Conservation (phyloP, 2,113 vertebrate genomes). For the Podarcis raffonei region DNA sequence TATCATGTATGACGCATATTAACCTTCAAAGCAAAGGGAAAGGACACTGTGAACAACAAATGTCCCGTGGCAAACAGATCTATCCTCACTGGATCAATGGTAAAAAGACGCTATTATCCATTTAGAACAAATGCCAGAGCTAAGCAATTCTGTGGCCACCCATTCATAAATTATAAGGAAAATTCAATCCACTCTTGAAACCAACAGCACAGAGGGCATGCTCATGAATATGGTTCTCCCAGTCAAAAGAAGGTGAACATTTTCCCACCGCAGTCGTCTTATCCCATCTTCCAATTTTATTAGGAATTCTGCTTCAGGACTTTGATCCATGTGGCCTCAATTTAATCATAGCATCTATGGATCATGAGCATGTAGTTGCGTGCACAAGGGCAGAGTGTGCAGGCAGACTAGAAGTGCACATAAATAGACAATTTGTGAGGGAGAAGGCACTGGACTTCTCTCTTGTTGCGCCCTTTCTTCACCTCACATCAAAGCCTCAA, state of each 20-base stretch:
- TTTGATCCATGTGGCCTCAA: no score
- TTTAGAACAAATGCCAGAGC: neutral
- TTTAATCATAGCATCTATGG: neutral
- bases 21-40: neutral
- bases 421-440: neutral
- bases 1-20: neutral
- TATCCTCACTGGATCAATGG: neutral
- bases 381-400: neutral
- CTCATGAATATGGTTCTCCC: neutral
- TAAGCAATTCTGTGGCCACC: neutral
- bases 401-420: neutral
- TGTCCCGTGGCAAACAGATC: neutral
- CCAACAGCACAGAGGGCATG: neutral
- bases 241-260: neutral
- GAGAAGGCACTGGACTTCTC: neutral
- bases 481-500: neutral
- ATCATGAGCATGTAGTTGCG: neutral
- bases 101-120: conserved; percentile 1
- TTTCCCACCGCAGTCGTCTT: neutral
- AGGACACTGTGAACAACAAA: neutral
- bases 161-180: neutral
- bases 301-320: neutral
- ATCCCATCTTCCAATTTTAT: neutral
- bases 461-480: neutral
- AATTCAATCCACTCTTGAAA: neutral